Conservation (phyloP, 2,888 invertebrate species). For the Eudemis profundana region DNA sequence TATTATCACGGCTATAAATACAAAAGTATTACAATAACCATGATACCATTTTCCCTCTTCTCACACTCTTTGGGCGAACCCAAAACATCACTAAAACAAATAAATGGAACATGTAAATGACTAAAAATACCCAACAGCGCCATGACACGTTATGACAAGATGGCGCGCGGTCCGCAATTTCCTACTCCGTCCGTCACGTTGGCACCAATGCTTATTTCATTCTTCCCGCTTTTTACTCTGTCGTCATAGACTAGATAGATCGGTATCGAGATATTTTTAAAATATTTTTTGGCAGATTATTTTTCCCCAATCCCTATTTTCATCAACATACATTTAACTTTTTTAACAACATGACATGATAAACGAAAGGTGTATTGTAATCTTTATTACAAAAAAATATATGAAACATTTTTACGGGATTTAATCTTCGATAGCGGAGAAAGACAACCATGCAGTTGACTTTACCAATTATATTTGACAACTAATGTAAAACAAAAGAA, state of each 20-base stretch:
- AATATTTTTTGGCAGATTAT: conserved; percentile 17
- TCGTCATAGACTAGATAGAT: conserved; percentile 40
- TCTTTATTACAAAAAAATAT: no score
- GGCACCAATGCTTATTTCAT: conserved; percentile 50
- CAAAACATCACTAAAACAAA: conserved; percentile 25
- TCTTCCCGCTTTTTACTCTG: conserved; percentile 36
- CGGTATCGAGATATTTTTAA: conserved; percentile 29
- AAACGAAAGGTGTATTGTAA: no score
- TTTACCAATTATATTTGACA: no score
- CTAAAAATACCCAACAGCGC: conserved; percentile 38
- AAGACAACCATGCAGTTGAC: no score
- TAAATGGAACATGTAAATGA: conserved; percentile 42
- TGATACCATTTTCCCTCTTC: neutral
- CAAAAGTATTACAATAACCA: no score
- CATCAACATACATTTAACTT: no score
- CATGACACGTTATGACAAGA: conserved; percentile 53
- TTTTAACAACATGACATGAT: no score
- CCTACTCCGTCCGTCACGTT: conserved; percentile 67
- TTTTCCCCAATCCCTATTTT: no score
- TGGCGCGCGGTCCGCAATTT: conserved; percentile 63
- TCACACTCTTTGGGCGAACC: neutral
- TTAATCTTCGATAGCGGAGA: no score
- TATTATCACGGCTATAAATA: no score
- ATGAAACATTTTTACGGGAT: no score
- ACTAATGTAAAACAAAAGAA: no score